Percentiles rank a stretch among this genome's conserved stretches.
phyloP scores from a whole-genome alignment of 2,888 invertebrate species.

The Trichopoda pennipes region DNA sequence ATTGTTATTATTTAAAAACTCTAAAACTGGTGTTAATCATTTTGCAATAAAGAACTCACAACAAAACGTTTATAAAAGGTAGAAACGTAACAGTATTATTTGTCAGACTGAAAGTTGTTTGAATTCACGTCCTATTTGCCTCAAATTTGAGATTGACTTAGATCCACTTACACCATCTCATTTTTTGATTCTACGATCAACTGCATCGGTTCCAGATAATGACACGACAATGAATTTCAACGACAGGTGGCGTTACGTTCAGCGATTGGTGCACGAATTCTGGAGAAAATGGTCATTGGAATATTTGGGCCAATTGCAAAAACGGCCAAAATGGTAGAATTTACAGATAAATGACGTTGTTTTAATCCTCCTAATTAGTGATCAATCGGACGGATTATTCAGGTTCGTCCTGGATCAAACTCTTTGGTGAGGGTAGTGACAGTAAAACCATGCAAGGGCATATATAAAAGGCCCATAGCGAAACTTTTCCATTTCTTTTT shows the following conservation, averaged over 20 bases:
- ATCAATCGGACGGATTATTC: not conserved
- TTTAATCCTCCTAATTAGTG: not conserved
- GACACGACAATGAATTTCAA: no score
- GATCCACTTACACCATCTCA: not conserved
- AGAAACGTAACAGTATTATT: no score
- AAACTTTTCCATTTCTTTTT: not conserved
- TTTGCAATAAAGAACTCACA: no score
- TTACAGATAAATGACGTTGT: not conserved
- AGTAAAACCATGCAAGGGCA: not conserved
- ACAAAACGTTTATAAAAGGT: no score
- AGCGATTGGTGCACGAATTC: not conserved
- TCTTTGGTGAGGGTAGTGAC: not conserved
- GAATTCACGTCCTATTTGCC: not conserved
- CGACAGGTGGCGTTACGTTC: not conserved
- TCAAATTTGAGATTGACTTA: not conserved
- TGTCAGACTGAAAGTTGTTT: not conserved
- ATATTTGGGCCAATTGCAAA: not conserved
- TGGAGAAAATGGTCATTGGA: not conserved
- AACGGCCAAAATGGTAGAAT: not conserved
- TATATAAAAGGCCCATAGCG: not conserved
- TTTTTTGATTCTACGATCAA: no score
- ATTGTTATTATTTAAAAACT: no score
- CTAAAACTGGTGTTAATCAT: no score
- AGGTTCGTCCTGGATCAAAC: not conserved
- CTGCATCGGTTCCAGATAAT: no score